Conservation (phyloP, 2,888 invertebrate genomes). For the Atethmia centrago region DNA sequence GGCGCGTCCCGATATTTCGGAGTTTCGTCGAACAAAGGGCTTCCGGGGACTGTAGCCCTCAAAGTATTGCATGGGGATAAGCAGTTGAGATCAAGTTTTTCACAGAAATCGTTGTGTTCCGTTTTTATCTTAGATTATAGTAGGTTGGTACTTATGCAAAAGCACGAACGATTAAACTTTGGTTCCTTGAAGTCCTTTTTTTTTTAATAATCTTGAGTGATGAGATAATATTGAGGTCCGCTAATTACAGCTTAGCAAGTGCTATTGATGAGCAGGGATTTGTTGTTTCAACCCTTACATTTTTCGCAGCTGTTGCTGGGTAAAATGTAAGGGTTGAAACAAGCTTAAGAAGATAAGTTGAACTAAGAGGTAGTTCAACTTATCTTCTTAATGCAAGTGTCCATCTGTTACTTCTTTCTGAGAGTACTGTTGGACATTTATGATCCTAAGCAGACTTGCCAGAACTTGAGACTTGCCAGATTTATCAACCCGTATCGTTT, state of each 20-base stretch:
- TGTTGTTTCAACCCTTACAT: background rate
- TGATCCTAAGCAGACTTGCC: background rate
- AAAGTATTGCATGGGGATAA: conserved; percentile 80
- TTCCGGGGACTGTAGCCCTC: conserved; percentile 83
- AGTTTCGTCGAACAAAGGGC: conserved; percentile 82
- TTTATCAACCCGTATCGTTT: background rate
- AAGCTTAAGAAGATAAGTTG: too few relatives aligned
- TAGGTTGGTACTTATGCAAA: conserved; percentile 66
- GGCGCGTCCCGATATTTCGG: conserved; percentile 81
- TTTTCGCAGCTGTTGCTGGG: background rate
- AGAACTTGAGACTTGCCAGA: background rate
- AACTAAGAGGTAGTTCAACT: too few relatives aligned
- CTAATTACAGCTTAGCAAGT: conserved; percentile 5
- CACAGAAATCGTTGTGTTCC: conserved; percentile 73
- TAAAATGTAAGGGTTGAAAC: too few relatives aligned
- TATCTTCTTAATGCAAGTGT: background rate
- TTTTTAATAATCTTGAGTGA: conserved; percentile 42
- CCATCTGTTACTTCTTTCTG: background rate
- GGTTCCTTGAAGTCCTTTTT: conserved; percentile 33
- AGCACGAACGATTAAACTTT: conserved; percentile 45
- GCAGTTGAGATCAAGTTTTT: conserved; percentile 79
- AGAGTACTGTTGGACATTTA: background rate
- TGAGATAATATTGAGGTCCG: conserved; percentile 24
- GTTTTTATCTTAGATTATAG: conserved; percentile 65
- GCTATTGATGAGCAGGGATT: background rate